Evolutionary conservation across 2,888 invertebrate genomes (phyloP).

Genomic region (Drosophila rubida): DNA sequence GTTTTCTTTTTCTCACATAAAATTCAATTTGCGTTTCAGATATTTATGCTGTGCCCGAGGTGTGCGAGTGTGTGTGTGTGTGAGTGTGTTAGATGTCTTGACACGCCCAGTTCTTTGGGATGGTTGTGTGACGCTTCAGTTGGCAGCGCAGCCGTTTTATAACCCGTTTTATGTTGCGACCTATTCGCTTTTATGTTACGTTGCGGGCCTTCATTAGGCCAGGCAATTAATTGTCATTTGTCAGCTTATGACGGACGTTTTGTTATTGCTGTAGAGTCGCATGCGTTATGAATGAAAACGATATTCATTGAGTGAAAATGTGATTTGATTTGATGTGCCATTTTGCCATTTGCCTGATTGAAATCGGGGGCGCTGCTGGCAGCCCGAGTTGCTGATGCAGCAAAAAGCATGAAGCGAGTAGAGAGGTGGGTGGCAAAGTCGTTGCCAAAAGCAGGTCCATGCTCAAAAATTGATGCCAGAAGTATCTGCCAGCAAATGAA

Average conservation of each 20-base stretch:
- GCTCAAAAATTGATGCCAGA: constrained; percentile 51
- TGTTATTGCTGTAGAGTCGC: neutral
- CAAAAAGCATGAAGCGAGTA: constrained; percentile 20
- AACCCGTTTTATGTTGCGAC: constrained; percentile 67
- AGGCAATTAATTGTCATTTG: constrained; percentile 79
- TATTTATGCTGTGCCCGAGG: constrained; percentile 26
- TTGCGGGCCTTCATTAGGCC: constrained; percentile 52
- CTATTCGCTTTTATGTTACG: constrained; percentile 3
- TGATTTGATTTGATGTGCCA: constrained; percentile 13
- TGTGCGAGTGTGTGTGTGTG: constrained; percentile 25
- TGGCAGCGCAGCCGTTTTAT: constrained; percentile 49
- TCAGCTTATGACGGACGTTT: constrained; percentile 48
- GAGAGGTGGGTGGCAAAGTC: neutral
- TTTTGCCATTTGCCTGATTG: constrained; percentile 46
- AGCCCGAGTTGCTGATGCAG: constrained; percentile 39
- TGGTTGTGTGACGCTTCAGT: constrained; percentile 57
- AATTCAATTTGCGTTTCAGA: constrained; percentile 69
- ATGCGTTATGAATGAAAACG: constrained; percentile 50
- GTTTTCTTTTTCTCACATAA: constrained; percentile 57
- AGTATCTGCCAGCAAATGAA: constrained; percentile 68
- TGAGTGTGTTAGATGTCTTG: constrained; percentile 41
- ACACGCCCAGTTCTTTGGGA: constrained; percentile 63
- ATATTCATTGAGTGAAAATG: neutral
- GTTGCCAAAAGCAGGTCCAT: constrained; percentile 6
- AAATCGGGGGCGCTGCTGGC: constrained; percentile 28